Evolutionary conservation across 2,113 vertebrate species (phyloP).

Genomic region (Lepus americanus): DNA sequence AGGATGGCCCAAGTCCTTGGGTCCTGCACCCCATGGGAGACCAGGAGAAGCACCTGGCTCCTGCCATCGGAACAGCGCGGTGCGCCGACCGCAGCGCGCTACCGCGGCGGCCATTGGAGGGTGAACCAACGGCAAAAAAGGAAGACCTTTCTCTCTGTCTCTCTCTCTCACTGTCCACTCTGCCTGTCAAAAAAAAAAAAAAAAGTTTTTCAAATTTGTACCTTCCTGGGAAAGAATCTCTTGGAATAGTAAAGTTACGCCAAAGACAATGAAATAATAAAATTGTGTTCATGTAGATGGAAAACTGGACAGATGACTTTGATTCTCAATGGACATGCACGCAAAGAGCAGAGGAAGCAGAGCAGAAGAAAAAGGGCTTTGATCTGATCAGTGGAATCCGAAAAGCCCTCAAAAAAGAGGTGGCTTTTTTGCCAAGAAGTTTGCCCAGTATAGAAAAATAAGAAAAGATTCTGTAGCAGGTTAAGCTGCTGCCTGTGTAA

Average conservation of each 20-base stretch:
- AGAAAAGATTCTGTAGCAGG: not conserved
- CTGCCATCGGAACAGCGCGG: no score
- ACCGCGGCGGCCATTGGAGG: no score
- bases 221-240: constrained; percentile 32
- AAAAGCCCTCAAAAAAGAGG: constrained; percentile 6
- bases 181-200: constrained; percentile 3
- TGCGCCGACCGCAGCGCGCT: no score
- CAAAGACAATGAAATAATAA: constrained; percentile 12
- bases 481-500: no score
- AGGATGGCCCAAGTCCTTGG: no score
- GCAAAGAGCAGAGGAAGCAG: not conserved
- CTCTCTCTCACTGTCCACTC: no score
- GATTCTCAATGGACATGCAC: not conserved
- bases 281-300: not conserved
- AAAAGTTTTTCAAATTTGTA: not conserved
- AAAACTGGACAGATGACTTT: not conserved
- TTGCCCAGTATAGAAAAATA: not conserved
- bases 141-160: no score
- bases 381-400: not conserved
- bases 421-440: not conserved
- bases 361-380: not conserved
- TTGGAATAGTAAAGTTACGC: not conserved
- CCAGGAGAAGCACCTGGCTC: no score
- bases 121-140: no score
- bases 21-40: no score